Percentiles rank a stretch among this genome's conserved stretches.
Conservation (phyloP, 2,113 vertebrate species). For the Eolophus roseicapilla region DNA sequence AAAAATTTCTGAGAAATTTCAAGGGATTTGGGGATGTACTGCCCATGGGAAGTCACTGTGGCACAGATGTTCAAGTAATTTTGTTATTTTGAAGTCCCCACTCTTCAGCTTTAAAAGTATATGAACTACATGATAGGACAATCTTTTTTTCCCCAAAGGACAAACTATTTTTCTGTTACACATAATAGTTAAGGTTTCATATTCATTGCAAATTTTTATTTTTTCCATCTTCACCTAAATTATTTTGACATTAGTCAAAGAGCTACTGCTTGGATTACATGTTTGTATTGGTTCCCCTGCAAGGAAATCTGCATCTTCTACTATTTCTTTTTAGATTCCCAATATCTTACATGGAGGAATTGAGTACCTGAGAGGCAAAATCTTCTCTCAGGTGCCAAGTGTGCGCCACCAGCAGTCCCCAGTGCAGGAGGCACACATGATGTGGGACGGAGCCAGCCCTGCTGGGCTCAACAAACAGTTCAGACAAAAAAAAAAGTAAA, state of each 20-base stretch:
- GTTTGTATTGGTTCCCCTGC: neutral
- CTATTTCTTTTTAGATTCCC: neutral
- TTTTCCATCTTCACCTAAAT: neutral
- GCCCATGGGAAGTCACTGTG: neutral
- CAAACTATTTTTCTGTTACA: neutral
- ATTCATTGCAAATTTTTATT: neutral
- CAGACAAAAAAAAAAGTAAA: neutral
- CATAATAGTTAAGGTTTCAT: neutral
- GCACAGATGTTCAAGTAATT: neutral
- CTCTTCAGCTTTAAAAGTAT: neutral
- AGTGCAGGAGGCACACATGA: neutral
- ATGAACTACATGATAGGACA: neutral
- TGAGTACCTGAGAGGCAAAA: neutral
- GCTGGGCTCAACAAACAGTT: neutral
- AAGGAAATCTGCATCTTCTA: neutral
- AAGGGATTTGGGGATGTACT: neutral
- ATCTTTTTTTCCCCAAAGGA: neutral
- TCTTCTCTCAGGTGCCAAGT: neutral
- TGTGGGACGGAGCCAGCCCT: neutral
- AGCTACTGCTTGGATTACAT: neutral
- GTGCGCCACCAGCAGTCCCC: neutral
- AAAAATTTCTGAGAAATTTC: neutral
- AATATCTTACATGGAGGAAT: accelerated
- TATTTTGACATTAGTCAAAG: neutral
- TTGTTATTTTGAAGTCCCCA: neutral